Evolutionary conservation across 2,113 vertebrate genomes (phyloP), one percentile per base, ranked within the genome.

Genomic region (Synchiropus splendidus): DNA sequence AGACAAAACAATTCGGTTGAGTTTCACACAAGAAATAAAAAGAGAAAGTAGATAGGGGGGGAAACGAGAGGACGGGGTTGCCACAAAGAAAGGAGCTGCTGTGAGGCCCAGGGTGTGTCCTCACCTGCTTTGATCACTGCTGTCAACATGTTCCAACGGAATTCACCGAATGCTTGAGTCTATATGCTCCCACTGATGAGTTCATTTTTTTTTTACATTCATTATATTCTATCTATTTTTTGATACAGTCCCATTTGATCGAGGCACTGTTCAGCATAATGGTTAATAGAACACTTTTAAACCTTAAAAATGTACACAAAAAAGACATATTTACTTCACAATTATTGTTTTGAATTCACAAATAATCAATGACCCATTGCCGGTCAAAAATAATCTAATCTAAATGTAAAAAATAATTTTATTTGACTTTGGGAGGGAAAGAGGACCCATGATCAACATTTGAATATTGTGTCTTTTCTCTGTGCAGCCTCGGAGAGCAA

Each of bases 401-500:
- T n/a, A n/a, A n/a, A n/a, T n/a, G n/a, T n/a, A n/a, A n/a, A n/a
- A n/a, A n/a, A n/a, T n/a, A n/a, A n/a, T n/a, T n/a, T n/a, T n/a
- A n/a, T n/a, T n/a, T n/a, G n/a, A n/a, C n/a, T n/a, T 27, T 27
- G 21, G 21, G 21, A 8, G 21, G n/a, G 38, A 3, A 33, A 6
- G 5, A 41, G 10, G 14, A 33, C 17, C 32, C 6, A 55, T 3
- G 0, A 18, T 8, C 4, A 4, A 18, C 8, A 37, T 46, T 2
- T 54, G 2, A n/a, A n/a, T 53, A 50, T 14, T 39, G 27, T 47
- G 44, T 4, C 54, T 33, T 51, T 45, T 9, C 18, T 40, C 33
- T 27, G 45, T 47, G 13, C 12, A 98, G 95, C 90, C 51, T 92
- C 92, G 32, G 90, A 94, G 76, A 92, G 85, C 16, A 86, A 98